Evolutionary conservation across 2,888 invertebrate species (phyloP), one percentile per base, ranked within the genome.

Genomic region (Hoplodrina ambigua): DNA sequence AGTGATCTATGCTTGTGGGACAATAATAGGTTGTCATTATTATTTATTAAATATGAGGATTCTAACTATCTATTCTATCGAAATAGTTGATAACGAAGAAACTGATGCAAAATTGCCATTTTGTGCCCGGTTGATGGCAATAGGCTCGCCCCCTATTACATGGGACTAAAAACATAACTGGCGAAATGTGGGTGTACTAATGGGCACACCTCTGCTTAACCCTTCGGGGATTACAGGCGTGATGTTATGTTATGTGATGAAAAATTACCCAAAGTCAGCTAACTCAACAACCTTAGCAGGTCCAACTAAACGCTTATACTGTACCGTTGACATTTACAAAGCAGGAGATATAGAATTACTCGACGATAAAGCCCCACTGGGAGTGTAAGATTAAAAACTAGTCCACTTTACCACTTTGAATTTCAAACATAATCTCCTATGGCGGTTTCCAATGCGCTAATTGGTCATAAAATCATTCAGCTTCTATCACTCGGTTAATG

Each of bases 311-410:
- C 55, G 72, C 54, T 78, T 67, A 74, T 79, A 82, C 80, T 68
- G 76, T 82, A 81, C 77, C 55, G 81, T 82, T 86, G 84, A 82
- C 84, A 87, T 87, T 85, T 84, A 86, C 82, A 86, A 82, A 83
- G 74, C 80, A 72, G 70, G 78, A 82, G 81, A 82, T 81, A 81
- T 75, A 81, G 79, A 78, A 82, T 83, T 80, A 78, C 50, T 54
- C 11, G 61, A 66, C 67, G 82, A 84, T 88, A 85, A 81, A 75
- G 73, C 81, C 81, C 66, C 69, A 73, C 61, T 62, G 78, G 77
- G 82, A 84, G 80, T 56, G 80, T 79, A 66, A 83, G 87, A 87
- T 88, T 86, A 87, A 85, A 85, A 86, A 87, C 87, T 80, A 72
- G 88, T 82, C 77, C 88, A 88, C 87, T 87, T 89, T 83, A 86